A percentile compares a stretch with the other conserved stretches of the same genome.
phyloP scores from a whole-genome alignment of 2,888 invertebrate species.

The Syritta pipiens region DNA sequence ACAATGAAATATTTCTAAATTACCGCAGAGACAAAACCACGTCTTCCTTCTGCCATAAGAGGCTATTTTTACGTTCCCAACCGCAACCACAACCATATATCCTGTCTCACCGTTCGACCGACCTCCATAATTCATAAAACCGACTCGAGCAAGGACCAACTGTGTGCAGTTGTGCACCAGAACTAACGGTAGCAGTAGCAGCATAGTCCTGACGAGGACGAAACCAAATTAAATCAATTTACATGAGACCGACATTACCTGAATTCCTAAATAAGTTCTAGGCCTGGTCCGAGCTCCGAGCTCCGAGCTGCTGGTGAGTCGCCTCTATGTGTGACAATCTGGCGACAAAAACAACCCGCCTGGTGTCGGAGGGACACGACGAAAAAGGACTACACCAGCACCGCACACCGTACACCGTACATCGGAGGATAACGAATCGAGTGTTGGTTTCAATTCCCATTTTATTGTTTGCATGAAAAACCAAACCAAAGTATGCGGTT shows the following conservation, averaged over 20 bases:
- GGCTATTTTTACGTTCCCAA: slow-evolving; percentile 18
- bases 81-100: slow-evolving; percentile 57
- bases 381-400: slow-evolving; percentile 37
- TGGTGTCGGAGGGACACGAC: slow-evolving; percentile 29
- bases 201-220: slow-evolving; percentile 50
- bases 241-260: slow-evolving; percentile 69
- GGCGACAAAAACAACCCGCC: slow-evolving; percentile 44
- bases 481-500: slow-evolving; percentile 68
- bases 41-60: slow-evolving; percentile 26
- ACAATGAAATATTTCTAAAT: slow-evolving; percentile 34
- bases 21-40: slow-evolving; percentile 9
- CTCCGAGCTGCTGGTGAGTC: slow-evolving; percentile 4
- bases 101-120: slow-evolving; percentile 30
- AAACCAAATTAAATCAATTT: slow-evolving; percentile 69
- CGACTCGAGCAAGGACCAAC: slow-evolving; percentile 21
- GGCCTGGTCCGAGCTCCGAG: slow-evolving; percentile 18
- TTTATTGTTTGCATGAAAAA: slow-evolving; percentile 69
- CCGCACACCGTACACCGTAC: slow-evolving; percentile 15
- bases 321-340: slow-evolving; percentile 50
- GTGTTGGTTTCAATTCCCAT: slow-evolving; percentile 67
- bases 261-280: slow-evolving; percentile 68
- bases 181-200: not conserved
- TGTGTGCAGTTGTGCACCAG: not conserved
- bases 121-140: slow-evolving; percentile 55
- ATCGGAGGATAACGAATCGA: slow-evolving; percentile 58